A percentile compares a stretch with the other conserved stretches of the same genome.
Conservation (phyloP, 2,113 vertebrate species). For the Peromyscus leucopus region DNA sequence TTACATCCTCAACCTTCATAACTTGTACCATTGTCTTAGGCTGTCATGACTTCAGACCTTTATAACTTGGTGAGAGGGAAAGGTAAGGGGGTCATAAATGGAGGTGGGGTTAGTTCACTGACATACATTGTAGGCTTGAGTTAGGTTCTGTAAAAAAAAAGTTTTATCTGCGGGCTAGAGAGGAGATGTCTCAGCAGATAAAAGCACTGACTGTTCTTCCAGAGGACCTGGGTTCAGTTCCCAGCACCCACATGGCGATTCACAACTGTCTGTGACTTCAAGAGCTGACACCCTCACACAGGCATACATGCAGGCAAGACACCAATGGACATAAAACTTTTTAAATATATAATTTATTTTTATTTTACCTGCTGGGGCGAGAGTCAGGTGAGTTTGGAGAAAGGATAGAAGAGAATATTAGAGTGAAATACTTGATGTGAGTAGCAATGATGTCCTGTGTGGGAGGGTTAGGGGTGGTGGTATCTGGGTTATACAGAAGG, state of each 20-base stretch:
- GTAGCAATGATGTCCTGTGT: neutral
- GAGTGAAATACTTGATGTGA: neutral
- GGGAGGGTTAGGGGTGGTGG: neutral
- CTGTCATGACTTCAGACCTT: too few relatives aligned
- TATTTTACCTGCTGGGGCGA: neutral
- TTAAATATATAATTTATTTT: neutral
- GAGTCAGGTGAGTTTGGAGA: neutral
- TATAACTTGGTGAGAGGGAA: too few relatives aligned
- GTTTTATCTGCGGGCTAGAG: neutral
- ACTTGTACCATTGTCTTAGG: too few relatives aligned
- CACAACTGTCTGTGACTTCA: neutral
- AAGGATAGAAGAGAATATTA: neutral
- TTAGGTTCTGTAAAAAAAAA: neutral
- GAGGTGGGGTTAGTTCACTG: too few relatives aligned
- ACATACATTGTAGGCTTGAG: too few relatives aligned
- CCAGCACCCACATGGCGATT: neutral
- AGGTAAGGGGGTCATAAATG: too few relatives aligned
- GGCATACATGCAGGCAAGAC: neutral
- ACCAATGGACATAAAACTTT: neutral
- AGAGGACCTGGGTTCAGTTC: neutral
- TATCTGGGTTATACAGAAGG: neutral
- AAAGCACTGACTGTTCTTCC: too few relatives aligned
- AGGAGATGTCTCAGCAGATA: neutral
- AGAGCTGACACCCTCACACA: neutral
- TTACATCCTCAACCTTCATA: too few relatives aligned